Percentiles rank a stretch among this genome's conserved stretches.
Evolutionary conservation across 2,113 vertebrate genomes (phyloP).

Genomic region (Daubentonia madagascariensis): DNA sequence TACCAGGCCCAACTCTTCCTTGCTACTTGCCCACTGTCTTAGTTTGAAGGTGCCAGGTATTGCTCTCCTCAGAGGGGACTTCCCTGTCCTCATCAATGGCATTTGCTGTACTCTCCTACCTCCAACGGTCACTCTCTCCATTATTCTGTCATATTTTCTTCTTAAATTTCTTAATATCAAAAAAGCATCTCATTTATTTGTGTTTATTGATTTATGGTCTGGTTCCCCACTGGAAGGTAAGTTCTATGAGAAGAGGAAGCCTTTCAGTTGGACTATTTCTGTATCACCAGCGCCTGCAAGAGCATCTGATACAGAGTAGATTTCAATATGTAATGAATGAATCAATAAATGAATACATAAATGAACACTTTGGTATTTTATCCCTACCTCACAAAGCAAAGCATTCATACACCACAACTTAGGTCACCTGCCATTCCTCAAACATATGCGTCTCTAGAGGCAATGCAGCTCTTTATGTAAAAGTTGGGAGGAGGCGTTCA

Average conservation of each 20-base stretch:
- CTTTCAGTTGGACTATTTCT: neutral
- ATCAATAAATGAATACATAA: neutral
- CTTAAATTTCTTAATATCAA: neutral
- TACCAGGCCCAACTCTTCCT: too few relatives aligned
- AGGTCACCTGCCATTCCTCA: neutral
- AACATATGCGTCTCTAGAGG: neutral
- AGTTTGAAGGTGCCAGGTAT: fast-evolving
- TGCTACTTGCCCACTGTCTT: neutral
- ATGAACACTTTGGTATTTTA: neutral
- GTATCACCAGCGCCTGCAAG: too few relatives aligned
- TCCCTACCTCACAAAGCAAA: neutral
- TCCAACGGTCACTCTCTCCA: fast-evolving
- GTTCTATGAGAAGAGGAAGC: neutral
- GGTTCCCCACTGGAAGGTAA: neutral
- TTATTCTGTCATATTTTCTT: neutral
- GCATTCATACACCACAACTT: neutral
- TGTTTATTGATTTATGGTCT: neutral
- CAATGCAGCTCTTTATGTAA: neutral
- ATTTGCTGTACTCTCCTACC: neutral
- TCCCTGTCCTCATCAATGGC: neutral
- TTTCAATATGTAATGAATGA: neutral
- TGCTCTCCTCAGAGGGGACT: too few relatives aligned
- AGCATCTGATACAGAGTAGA: too few relatives aligned
- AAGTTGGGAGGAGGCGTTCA: neutral
- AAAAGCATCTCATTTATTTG: neutral